These are phyloP conservation scores for Micrasema longulum DNA, from an alignment of 1,140 invertebrate genomes.

Conservation along the genomic window DNA sequence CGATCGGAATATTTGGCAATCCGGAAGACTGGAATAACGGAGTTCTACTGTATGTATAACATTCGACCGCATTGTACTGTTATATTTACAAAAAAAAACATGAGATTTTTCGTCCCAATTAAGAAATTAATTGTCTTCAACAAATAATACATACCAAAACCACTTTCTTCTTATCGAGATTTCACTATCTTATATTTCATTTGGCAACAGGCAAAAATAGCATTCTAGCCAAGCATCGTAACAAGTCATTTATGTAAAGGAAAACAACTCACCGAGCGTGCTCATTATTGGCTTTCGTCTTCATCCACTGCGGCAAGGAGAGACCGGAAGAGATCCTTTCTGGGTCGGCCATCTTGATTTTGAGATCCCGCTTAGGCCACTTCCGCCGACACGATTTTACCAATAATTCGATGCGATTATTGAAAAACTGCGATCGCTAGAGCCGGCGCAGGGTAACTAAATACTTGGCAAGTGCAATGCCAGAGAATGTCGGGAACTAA, in stretches of 20 bases:
- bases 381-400: not conserved
- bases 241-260: not conserved
- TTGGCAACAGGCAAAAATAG: too few relatives aligned
- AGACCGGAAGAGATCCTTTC: constrained; percentile 39
- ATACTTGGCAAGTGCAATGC: constrained; percentile 4
- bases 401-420: not conserved
- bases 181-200: too few relatives aligned
- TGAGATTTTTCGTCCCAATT: too few relatives aligned
- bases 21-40: too few relatives aligned
- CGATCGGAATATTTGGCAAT: too few relatives aligned
- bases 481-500: constrained; percentile 12
- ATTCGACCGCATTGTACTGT: too few relatives aligned
- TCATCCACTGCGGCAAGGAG: constrained; percentile 53
- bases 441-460: constrained; percentile 4
- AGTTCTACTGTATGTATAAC: too few relatives aligned
- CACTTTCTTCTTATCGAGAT: too few relatives aligned
- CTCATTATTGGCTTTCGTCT: constrained; percentile 40
- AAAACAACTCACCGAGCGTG: constrained; percentile 45
- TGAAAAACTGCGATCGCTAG: not conserved
- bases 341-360: constrained; percentile 46
- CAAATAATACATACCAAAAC: too few relatives aligned
- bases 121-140: too few relatives aligned
- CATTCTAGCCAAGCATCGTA: too few relatives aligned
- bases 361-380: not conserved
- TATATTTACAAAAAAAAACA: too few relatives aligned